Conservation (phyloP, 2,113 vertebrate genomes). For the Marmota flaviventris region DNA sequence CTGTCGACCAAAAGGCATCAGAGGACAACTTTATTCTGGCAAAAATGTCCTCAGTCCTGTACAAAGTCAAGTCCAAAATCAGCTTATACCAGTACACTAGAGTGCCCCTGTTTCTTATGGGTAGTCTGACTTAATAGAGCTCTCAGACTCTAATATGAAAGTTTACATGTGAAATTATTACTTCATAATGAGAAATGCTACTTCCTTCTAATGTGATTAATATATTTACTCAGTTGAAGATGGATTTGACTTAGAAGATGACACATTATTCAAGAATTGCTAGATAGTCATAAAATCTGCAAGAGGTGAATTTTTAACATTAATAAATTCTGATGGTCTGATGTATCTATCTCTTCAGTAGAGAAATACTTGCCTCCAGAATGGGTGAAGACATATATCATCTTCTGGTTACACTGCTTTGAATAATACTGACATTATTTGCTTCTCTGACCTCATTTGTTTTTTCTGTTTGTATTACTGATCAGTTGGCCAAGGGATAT, state of each 20-base stretch:
- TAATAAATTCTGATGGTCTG: not conserved
- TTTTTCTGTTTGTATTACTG: not conserved
- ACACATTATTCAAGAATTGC: not conserved
- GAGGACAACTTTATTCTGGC: not conserved
- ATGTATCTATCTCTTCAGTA: not conserved
- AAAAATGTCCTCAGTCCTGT: not conserved
- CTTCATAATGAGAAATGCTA: not conserved
- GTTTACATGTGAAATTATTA: not conserved
- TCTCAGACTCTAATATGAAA: not conserved
- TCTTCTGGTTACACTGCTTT: not conserved
- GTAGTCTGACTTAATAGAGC: not conserved
- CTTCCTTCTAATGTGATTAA: conserved; percentile 6
- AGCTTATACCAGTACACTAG: not conserved
- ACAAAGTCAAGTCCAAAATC: not conserved
- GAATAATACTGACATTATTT: not conserved
- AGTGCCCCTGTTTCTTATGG: not conserved
- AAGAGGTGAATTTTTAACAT: not conserved
- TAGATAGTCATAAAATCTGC: not conserved
- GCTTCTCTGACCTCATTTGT: not conserved
- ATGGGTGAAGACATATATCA: not conserved
- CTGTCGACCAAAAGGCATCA: not conserved
- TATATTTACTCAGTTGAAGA: not conserved
- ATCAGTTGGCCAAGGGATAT: not conserved
- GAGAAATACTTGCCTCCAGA: not conserved
- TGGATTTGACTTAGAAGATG: not conserved